Evolutionary conservation across 2,797 vertebrate species (phyloP).

Genomic region (Pipistrellus pipistrellus): DNA sequence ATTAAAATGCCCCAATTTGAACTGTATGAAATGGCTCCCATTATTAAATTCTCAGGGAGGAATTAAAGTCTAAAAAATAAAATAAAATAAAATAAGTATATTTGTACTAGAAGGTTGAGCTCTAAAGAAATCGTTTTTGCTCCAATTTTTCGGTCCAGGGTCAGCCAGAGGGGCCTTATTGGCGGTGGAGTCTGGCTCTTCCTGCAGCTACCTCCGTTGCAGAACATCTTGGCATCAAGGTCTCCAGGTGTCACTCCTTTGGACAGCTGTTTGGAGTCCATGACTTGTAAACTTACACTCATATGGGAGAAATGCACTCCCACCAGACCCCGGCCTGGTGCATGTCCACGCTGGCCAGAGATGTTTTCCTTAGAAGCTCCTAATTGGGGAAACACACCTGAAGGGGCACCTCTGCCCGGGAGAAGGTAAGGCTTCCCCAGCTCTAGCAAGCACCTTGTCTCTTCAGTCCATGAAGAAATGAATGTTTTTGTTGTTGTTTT

Average conservation of each 20-base stretch:
- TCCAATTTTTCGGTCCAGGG: not conserved
- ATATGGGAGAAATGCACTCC: not conserved
- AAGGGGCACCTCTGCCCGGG: not conserved
- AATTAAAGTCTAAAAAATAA: conserved; percentile 52
- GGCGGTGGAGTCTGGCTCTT: not conserved
- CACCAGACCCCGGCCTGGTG: not conserved
- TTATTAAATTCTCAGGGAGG: conserved; percentile 72
- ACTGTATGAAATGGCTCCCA: conserved; percentile 48
- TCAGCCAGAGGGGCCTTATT: not conserved
- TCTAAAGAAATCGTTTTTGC: conserved; percentile 40
- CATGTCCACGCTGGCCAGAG: not conserved
- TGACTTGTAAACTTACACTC: not conserved
- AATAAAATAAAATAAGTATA: not conserved
- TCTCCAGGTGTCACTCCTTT: not conserved
- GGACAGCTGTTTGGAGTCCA: not conserved
- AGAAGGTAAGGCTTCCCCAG: not conserved
- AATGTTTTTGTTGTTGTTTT: not conserved
- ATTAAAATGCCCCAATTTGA: conserved; percentile 46
- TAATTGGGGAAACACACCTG: not conserved
- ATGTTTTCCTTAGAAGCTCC: not conserved
- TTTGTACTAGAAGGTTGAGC: not conserved
- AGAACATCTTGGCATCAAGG: not conserved
- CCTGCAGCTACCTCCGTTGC: not conserved
- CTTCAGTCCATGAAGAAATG: not conserved
- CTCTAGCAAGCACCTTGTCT: not conserved